Percentiles rank a stretch among this genome's conserved stretches.
phyloP scores from a whole-genome alignment of 2,113 vertebrate species.

The Columba janthina region DNA sequence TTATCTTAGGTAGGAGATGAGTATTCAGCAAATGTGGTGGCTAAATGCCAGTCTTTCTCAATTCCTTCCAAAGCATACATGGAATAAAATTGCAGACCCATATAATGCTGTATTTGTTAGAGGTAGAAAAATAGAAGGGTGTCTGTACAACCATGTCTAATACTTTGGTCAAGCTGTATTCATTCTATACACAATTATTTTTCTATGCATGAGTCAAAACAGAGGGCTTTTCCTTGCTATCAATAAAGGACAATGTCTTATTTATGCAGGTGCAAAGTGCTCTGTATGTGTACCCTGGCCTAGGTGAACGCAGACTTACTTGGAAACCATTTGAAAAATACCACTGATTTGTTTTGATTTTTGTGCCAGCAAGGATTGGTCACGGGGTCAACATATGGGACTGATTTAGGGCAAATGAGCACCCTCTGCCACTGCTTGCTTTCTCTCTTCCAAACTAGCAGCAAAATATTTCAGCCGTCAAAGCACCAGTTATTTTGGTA shows the following conservation, averaged over 20 bases:
- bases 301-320: constrained; percentile 36
- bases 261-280: constrained; percentile 42
- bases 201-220: constrained; percentile 35
- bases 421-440: constrained; percentile 41
- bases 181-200: constrained; percentile 40
- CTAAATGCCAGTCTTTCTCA: neutral
- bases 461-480: neutral
- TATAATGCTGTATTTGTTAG: constrained; percentile 20
- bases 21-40: neutral
- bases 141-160: neutral
- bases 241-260: constrained; percentile 32
- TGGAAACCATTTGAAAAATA: constrained; percentile 54
- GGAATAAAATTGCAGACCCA: neutral
- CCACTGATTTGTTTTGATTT: constrained; percentile 53
- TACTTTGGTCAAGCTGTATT: constrained; percentile 28
- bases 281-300: neutral
- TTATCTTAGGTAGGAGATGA: neutral
- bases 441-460: constrained; percentile 12
- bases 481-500: neutral
- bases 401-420: constrained; percentile 62
- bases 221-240: neutral
- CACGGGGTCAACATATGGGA: constrained; percentile 68
- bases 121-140: neutral
- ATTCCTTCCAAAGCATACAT: neutral
- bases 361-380: constrained; percentile 40